Conservation (phyloP, 37 sponge, comb jelly and placozoan genomes). For the Haliclona indistincta region DNA sequence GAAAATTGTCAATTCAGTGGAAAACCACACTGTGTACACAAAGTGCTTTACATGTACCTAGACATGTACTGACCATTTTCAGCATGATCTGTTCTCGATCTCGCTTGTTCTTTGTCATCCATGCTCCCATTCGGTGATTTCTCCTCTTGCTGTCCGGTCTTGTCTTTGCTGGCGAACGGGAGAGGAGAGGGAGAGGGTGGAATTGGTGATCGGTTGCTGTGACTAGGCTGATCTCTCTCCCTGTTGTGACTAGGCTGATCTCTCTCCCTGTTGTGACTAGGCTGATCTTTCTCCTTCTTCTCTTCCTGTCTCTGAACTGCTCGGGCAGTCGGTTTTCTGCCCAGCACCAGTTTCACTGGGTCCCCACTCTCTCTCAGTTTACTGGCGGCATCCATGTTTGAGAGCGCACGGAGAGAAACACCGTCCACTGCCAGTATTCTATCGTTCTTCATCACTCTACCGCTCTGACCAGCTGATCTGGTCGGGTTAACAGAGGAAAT, state of each 20-base stretch:
- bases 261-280: not conserved
- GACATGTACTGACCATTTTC: too few species aligned
- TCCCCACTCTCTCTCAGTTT: constrained; percentile 66
- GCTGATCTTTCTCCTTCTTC: not conserved
- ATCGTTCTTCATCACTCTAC: constrained; percentile 51
- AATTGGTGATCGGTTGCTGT: too few species aligned
- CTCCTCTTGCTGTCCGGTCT: not conserved
- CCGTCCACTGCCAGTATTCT: constrained; percentile 69
- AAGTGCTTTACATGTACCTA: too few species aligned
- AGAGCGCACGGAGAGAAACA: constrained; percentile 46
- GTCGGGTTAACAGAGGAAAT: constrained; percentile 47
- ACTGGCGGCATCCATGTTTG: constrained; percentile 75
- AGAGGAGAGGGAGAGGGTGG: too few species aligned
- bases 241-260: too few species aligned
- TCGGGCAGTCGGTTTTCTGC: constrained; percentile 17
- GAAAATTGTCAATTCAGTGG: too few species aligned
- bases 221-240: not conserved
- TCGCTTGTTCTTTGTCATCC: too few species aligned
- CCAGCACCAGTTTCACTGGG: constrained; percentile 49
- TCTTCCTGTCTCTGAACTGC: not conserved
- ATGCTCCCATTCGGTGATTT: too few species aligned
- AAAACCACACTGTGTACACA: too few species aligned
- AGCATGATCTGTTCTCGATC: too few species aligned
- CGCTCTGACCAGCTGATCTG: constrained; percentile 65
- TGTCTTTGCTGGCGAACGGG: too few species aligned